A percentile compares a stretch with the other conserved stretches of the same genome.
phyloP scores from a whole-genome alignment of 2,888 invertebrate genomes.

The Malacosoma neustria region DNA sequence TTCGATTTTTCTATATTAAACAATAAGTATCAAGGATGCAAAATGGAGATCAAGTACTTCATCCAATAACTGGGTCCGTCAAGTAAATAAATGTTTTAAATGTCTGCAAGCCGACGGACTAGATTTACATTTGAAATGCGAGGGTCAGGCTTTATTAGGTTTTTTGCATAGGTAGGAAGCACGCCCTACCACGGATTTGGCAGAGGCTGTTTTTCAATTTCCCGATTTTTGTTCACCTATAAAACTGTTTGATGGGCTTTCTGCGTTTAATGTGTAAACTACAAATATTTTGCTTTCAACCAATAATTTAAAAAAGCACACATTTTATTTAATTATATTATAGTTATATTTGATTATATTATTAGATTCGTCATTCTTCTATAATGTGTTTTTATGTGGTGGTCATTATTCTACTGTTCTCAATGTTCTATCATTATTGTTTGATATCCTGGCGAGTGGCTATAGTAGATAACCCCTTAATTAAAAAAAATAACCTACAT shows the following conservation, averaged over 20 bases:
- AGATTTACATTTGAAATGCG: slow-evolving; percentile 54
- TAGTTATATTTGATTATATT: too few relatives aligned
- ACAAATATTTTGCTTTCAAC: slow-evolving; percentile 2
- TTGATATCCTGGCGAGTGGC: too few relatives aligned
- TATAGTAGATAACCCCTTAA: too few relatives aligned
- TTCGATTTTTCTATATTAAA: too few relatives aligned
- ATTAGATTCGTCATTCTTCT: too few relatives aligned
- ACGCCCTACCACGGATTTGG: slow-evolving; percentile 5
- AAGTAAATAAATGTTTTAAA: slow-evolving; percentile 46
- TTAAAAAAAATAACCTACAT: too few relatives aligned
- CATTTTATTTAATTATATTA: slow-evolving; percentile 20
- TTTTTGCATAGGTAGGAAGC: slow-evolving; percentile 25
- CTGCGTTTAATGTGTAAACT: not conserved
- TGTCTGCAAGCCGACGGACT: slow-evolving; percentile 31
- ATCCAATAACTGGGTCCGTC: slow-evolving; percentile 23
- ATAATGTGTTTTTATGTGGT: too few relatives aligned
- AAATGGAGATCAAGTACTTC: slow-evolving; percentile 27
- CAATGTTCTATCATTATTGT: too few relatives aligned
- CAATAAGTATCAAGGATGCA: too few relatives aligned
- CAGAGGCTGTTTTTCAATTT: slow-evolving; percentile 15
- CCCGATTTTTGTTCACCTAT: not conserved
- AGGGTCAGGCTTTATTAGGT: slow-evolving; percentile 44
- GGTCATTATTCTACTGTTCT: too few relatives aligned
- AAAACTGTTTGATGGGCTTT: not conserved
- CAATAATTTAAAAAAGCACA: slow-evolving; percentile 5